These are phyloP conservation scores for Trichacis sp. DNA, from an alignment of 2,888 invertebrate species.

Conservation along the genomic window DNA sequence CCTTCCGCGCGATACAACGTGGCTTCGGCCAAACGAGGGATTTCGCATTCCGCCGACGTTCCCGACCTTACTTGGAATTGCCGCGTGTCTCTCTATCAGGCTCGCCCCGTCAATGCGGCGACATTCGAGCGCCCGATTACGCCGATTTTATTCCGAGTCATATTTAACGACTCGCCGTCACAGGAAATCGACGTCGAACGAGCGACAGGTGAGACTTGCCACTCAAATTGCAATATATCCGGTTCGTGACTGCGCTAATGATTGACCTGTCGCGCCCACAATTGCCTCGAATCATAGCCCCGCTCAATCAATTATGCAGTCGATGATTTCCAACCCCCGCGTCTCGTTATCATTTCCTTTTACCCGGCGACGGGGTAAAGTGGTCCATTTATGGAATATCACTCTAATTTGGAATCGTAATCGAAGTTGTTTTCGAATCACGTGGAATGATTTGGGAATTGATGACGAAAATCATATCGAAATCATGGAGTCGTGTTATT, in stretches of 20 bases:
- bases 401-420: no score
- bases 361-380: no score
- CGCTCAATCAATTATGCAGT: slow-evolving; percentile 1
- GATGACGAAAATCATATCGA: no score
- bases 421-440: no score
- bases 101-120: not conserved
- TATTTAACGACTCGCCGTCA: not conserved
- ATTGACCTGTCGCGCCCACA: not conserved
- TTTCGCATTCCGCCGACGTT: slow-evolving; percentile 35
- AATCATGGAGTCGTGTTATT: no score
- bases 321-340: not conserved
- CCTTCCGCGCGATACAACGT: no score
- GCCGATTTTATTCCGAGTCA: not conserved
- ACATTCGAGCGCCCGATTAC: not conserved
- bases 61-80: slow-evolving; percentile 31
- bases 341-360: not conserved
- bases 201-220: not conserved
- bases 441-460: no score
- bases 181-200: not conserved
- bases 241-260: not conserved
- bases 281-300: not conserved
- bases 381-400: no score
- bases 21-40: not conserved
- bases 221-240: slow-evolving; percentile 1
- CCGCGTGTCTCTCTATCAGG: slow-evolving; percentile 14